Evolutionary conservation across 2,888 invertebrate species (phyloP), one percentile per base, ranked within the genome.

Genomic region (Drosophila mimica): DNA sequence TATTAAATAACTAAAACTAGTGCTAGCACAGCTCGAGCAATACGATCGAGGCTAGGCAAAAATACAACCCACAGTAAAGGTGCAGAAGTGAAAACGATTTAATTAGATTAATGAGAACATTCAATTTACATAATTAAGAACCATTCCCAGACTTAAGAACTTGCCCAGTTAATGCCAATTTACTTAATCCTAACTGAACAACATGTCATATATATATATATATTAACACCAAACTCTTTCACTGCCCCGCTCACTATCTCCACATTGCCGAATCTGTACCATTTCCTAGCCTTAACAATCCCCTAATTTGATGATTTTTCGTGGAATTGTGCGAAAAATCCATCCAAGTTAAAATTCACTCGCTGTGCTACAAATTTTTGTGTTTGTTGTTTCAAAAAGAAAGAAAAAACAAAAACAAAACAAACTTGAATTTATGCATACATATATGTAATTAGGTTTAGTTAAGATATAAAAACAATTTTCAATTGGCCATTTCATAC

Each of bases 281-380:
- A 73, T 58, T 58, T 71, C 56, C 56, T 48, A 30, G 53, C 40
- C 61, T 33, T 43, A 31, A 31, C 36, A 11, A 20, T 48, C 36
- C 34, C 56, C n/a, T 54, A 43, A 83, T 77, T 81, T 81, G 65
- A 58, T 25, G 77, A 72, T 61, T 68, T 83, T 81, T 81, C 83
- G 65, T 54, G 58, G 51, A 13, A 17, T 64, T 60, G 40, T 72
- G 71, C 68, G 61, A 83, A 81, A 83, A 76, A 76, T 70, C 67
- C 46, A 72, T 54, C 48, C 54, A 83, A 64, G 83, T 79, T 70
- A 46, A 43, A 67, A 59, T 65, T 63, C 53, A 57, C 57, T 66
- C 53, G 62, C 74, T 69, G 82, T 78, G 74, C 73, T 81, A 57
- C 43, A 59, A 62, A 65, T 53, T 40, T 43, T 31, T 80, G 52